Evolutionary conservation across 2,888 invertebrate genomes (phyloP), one percentile per base, ranked within the genome.

Genomic region (Cotesia congregata): DNA sequence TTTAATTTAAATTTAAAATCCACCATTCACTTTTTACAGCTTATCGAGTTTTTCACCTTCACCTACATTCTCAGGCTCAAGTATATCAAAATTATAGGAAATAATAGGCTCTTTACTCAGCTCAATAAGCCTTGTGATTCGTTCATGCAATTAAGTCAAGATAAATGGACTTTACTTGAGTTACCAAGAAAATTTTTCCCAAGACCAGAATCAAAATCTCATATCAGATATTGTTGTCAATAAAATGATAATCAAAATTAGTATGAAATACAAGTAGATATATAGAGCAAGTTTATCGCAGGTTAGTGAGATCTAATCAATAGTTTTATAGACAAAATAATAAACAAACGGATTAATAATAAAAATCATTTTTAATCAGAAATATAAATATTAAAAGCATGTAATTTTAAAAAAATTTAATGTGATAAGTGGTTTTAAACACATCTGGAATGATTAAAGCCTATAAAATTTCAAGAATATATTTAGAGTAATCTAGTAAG

Each of bases 41-140:
- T n/a, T 62, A n/a, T 62, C 62, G 20, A 62, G 62, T 62, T 62
- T 30, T 62, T 62, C 50, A 20, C 62, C 62, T 62, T 62, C 62
- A 62, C 62, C 62, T 62, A 62, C 62, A 62, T 62, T 30, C 30
- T 30, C n/a, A 20, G 15, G 7, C 12, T 50, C 50, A 50, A 12
- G 50, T 50, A 50, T 50, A 50, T 7, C 50, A 50, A 30, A 30
- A 30, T 30, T 30, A 30, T 50, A 50, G 50, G 4, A 50, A 50
- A 50, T 50, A 50, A 50, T 50, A 12, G 12, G 50, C 12, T 7
- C 7, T 12, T 50, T 50, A 12, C 4, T 30, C 30, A 30, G 12
- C 12, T 50, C 9, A 50, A 12, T 3, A 12, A 12, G 12, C 50
- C 50, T 50, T 50, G 50, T 50, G 41, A 50, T 50, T 7, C 12